Base-by-base conservation (phyloP, 2,888 invertebrate genomes). In the Hypsopygia costalis region DNA sequence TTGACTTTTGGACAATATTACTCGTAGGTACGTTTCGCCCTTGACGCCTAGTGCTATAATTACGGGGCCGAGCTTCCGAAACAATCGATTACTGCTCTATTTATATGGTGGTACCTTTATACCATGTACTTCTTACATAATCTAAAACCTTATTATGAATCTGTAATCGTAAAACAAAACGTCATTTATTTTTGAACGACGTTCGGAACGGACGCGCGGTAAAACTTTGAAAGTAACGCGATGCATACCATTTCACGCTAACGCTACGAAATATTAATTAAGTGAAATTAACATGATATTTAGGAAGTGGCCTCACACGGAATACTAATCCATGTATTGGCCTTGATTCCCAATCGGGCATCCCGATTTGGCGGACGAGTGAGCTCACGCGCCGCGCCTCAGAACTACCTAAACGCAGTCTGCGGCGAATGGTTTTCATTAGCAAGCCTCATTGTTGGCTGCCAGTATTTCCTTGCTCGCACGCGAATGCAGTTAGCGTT, bases 321-420 rank as follows among this genome's bases (percentile, higher is more conserved):
- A 77, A 85, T 87, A 85, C 69, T 73, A 83, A 86, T 80, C 80
- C 69, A 56, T 47, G 60, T 59, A 67, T 67, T 73, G 80, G 72
- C 87, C 87, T 87, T 87, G 77, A 86, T 87, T 87, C 86, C 85
- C 78, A 72, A 82, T 72, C 73, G 76, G 73, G 80, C 73, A 61
- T 66, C 77, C 76, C 67, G 74, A 62, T 73, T 78, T 76, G 81
- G 76, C 73, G 69, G 76, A 54, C 58, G 65, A 60, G 71, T 80
- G 81, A 81, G 82, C 75, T 83, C 81, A 79, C 70, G 62, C 69
- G 70, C 55, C 72, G 66, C 72, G 65, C 69, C 74, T 70, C 68
- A 49, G 46, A 16, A 16, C 16, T 4, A 58, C 55, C 55, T 66
- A 51, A 50, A 56, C 57, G 56, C 50, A 51, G 62, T 56, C 61